Percentiles rank a stretch among this genome's conserved stretches.
These are phyloP conservation scores for Girardinichthys multiradiatus DNA, from an alignment of 2,113 vertebrate species.

Conservation along the genomic window DNA sequence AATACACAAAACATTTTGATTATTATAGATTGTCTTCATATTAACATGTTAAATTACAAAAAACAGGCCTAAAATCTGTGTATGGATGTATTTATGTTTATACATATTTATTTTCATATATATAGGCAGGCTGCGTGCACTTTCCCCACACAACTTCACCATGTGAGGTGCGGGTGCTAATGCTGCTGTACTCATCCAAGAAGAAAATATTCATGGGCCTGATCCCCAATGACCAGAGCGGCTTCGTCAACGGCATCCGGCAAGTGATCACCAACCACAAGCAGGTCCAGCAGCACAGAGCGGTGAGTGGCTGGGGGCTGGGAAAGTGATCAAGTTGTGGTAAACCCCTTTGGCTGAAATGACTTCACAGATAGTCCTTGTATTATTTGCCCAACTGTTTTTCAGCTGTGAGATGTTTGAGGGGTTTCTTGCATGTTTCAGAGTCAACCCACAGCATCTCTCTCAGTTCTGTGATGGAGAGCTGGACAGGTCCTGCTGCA, in stretches of 20 bases:
- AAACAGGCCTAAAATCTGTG: too few species aligned
- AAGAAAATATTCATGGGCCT: slow-evolving; percentile 97
- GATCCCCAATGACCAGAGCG: slow-evolving; percentile 96
- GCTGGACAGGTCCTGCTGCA: too few species aligned
- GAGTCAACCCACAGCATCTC: too few species aligned
- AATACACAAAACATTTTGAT: too few species aligned
- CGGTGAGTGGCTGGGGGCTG: slow-evolving; percentile 63
- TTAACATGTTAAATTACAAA: too few species aligned
- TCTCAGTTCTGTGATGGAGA: too few species aligned
- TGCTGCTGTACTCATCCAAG: slow-evolving; percentile 94
- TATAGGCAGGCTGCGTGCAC: slow-evolving; percentile 93
- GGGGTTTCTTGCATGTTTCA: too few species aligned
- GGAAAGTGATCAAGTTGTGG: background rate
- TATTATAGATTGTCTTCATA: too few species aligned
- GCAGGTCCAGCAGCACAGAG: slow-evolving; percentile 92
- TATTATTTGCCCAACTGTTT: too few species aligned
- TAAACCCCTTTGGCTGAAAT: too few species aligned
- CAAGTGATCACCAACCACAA: slow-evolving; percentile 98
- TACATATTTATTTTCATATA: background rate
- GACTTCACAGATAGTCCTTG: too few species aligned
- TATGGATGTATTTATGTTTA: background rate
- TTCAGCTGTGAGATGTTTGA: too few species aligned
- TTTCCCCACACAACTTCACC: slow-evolving; percentile 91
- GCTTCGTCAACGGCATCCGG: slow-evolving; percentile 93
- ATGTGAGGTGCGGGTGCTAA: slow-evolving; percentile 91